Percentiles rank a stretch among this genome's conserved stretches.
Evolutionary conservation across 1,140 invertebrate species (phyloP).

Genomic region (Microplitis mediator): DNA sequence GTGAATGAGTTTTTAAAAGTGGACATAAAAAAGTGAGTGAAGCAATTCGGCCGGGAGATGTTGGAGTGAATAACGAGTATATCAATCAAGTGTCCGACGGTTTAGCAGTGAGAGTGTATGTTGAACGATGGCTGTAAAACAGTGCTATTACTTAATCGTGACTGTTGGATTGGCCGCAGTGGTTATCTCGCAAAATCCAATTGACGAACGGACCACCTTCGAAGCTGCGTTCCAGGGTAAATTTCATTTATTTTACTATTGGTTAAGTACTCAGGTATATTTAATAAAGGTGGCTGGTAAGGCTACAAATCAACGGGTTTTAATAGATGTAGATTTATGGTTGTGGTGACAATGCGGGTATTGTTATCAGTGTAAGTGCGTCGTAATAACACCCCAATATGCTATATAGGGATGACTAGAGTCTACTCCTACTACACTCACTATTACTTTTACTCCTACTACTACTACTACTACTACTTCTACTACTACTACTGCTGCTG

Average conservation of each 20-base stretch:
- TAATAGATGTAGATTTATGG: no score
- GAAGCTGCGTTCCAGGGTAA: slow-evolving; percentile 68
- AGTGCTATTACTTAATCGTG: slow-evolving; percentile 46
- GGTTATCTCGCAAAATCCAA: slow-evolving; percentile 47
- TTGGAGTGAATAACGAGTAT: slow-evolving; percentile 10
- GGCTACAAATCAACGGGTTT: no score
- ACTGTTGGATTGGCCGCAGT: slow-evolving; percentile 44
- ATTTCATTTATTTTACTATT: slow-evolving; percentile 19
- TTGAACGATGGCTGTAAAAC: slow-evolving; percentile 40
- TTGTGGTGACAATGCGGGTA: no score
- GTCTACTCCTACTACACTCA: no score
- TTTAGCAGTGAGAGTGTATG: slow-evolving; percentile 10
- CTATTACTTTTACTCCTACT: no score
- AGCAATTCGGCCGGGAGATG: not conserved
- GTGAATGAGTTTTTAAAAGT: not conserved
- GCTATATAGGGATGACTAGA: no score
- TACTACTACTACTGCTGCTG: no score
- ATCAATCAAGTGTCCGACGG: slow-evolving; percentile 13
- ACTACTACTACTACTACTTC: no score
- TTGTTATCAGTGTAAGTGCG: no score
- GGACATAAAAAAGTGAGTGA: slow-evolving; percentile 8
- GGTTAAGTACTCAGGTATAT: not conserved
- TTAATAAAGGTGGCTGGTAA: not conserved
- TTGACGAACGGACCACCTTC: slow-evolving; percentile 60
- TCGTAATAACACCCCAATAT: no score